A percentile compares a stretch with the other conserved stretches of the same genome.
Evolutionary conservation across 2,113 vertebrate genomes (phyloP).

Genomic region (Hippolais icterina): DNA sequence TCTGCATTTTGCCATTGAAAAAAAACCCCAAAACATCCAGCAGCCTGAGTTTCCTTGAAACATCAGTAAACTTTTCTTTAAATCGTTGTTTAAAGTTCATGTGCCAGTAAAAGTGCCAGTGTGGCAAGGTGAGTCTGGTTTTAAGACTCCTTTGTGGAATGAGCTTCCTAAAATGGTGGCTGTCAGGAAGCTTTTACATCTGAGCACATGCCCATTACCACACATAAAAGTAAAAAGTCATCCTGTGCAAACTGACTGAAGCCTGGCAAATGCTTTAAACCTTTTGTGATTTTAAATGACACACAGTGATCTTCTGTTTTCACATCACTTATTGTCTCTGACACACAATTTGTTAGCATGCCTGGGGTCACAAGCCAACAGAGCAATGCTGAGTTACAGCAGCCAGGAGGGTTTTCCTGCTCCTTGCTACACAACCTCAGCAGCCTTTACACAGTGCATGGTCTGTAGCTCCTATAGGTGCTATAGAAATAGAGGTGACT

Average conservation of each 20-base stretch:
- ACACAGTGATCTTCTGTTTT: background rate
- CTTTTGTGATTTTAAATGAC: background rate
- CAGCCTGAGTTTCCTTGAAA: background rate
- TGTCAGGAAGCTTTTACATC: conserved; percentile 25
- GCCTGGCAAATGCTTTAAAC: background rate
- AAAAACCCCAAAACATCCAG: background rate
- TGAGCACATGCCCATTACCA: background rate
- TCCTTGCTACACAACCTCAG: background rate
- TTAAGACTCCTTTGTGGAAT: conserved; percentile 12
- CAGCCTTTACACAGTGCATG: background rate
- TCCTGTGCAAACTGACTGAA: background rate
- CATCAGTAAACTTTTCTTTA: conserved; percentile 7
- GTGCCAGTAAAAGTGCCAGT: background rate
- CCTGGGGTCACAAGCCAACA: background rate
- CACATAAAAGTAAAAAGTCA: background rate
- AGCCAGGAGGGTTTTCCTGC: background rate
- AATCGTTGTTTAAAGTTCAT: conserved; percentile 8
- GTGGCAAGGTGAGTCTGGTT: background rate
- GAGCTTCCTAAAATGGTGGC: background rate
- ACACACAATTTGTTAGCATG: background rate
- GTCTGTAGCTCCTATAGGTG: background rate
- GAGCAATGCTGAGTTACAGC: background rate
- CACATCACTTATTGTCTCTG: background rate
- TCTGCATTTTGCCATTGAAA: background rate
- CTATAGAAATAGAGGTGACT: background rate